These are phyloP conservation scores for Pantherophis vulpinus DNA, from an alignment of 2,797 vertebrate species.

Conservation along the genomic window DNA sequence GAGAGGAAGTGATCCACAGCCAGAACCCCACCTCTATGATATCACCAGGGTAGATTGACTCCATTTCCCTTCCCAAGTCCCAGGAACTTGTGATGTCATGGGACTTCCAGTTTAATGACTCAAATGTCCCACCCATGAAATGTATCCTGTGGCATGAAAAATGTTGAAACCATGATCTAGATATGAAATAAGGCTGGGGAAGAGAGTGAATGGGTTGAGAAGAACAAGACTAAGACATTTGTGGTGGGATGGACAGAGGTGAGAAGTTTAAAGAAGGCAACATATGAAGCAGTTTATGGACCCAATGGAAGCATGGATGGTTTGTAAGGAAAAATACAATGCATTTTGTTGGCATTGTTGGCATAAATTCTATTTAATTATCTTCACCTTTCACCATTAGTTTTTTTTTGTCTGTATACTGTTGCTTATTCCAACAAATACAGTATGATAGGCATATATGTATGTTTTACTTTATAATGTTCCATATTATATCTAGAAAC, in stretches of 20 bases:
- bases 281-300: not conserved
- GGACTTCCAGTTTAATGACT: too few species aligned
- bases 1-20: not conserved
- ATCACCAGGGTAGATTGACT: too few species aligned
- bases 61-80: too few species aligned
- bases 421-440: not conserved
- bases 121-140: not conserved
- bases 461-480: not conserved
- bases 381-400: not conserved
- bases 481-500: not conserved
- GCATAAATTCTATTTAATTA: not conserved
- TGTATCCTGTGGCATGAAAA: not conserved
- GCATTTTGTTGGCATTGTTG: not conserved
- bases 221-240: not conserved
- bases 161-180: not conserved
- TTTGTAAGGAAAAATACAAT: not conserved
- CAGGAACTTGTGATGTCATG: too few species aligned
- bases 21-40: too few species aligned
- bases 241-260: not conserved
- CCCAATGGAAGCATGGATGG: not conserved
- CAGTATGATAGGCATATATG: not conserved
- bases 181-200: not conserved
- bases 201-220: not conserved
- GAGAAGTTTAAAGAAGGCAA: not conserved
- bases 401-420: not conserved